Evolutionary conservation across 2,113 vertebrate species (phyloP).

Genomic region (Platichthys flesus): DNA sequence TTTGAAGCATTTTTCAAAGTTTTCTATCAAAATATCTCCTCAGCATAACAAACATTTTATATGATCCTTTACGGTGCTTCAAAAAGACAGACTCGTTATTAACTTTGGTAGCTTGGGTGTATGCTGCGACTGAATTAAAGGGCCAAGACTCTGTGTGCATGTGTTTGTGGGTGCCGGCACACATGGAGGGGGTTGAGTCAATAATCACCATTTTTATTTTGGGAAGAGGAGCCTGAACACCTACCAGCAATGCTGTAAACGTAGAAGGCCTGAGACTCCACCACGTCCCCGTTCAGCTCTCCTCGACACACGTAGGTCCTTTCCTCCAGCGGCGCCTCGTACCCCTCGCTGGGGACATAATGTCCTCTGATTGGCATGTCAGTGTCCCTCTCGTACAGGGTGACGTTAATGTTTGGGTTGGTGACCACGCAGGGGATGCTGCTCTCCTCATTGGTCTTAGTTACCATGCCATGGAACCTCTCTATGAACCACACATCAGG

Average conservation of each 20-base stretch:
- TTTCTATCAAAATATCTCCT: too few relatives aligned
- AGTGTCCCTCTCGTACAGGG: constrained; percentile 86
- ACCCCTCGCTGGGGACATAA: constrained; percentile 91
- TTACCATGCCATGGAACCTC: constrained; percentile 83
- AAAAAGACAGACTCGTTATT: constrained; percentile 39
- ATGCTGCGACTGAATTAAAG: constrained; percentile 27
- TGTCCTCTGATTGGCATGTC: constrained; percentile 76
- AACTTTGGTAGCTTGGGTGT: constrained; percentile 39
- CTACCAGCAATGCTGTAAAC: constrained; percentile 89
- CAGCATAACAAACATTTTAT: constrained; percentile 10
- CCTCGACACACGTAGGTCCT: constrained; percentile 90
- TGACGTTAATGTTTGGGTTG: constrained; percentile 87
- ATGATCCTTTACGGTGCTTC: constrained; percentile 9
- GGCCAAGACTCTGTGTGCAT: neutral
- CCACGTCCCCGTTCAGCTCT: constrained; percentile 83
- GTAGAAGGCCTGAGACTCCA: constrained; percentile 85
- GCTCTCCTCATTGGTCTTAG: constrained; percentile 83
- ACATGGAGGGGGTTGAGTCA: neutral
- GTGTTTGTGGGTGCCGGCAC: constrained; percentile 7
- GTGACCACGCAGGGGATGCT: constrained; percentile 93
- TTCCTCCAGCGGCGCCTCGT: constrained; percentile 88
- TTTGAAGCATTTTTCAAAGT: too few relatives aligned
- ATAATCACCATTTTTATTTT: constrained; percentile 27
- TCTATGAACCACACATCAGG: constrained; percentile 88
- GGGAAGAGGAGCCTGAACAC: constrained; percentile 6